Evolutionary conservation across 2,113 vertebrate genomes (phyloP).

Genomic region (Lepus europaeus): DNA sequence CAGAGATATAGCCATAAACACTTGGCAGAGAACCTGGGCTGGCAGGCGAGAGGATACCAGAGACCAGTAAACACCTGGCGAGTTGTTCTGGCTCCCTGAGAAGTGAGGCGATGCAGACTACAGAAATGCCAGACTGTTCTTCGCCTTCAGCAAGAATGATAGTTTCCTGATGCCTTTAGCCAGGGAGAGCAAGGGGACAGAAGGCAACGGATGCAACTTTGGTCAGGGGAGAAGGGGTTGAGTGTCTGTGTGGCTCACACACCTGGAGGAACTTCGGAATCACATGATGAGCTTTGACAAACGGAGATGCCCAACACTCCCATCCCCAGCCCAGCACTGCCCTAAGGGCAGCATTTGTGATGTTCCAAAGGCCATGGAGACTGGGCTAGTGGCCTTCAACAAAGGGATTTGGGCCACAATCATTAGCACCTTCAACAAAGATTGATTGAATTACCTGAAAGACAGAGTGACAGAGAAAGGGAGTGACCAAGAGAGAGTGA

Average conservation of each 20-base stretch:
- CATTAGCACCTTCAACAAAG: no score
- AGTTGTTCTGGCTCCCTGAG: neutral
- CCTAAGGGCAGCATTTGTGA: neutral
- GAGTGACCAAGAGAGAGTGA: no score
- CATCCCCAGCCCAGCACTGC: neutral
- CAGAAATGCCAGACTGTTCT: no score
- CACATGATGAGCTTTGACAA: neutral
- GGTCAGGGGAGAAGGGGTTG: no score
- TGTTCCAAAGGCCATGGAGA: neutral
- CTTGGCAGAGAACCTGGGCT: neutral
- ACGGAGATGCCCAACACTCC: neutral
- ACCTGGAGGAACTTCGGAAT: neutral
- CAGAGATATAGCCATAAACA: neutral
- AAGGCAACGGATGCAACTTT: neutral
- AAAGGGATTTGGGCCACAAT: neutral
- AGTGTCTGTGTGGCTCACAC: neutral
- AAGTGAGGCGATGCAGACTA: neutral
- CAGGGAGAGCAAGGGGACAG: neutral
- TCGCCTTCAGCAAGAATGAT: neutral
- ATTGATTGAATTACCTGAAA: no score
- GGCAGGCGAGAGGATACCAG: neutral
- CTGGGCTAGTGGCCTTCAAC: neutral
- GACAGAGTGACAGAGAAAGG: no score
- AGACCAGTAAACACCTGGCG: fast-evolving
- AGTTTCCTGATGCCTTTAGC: neutral